Base-by-base conservation (phyloP, 2,888 invertebrate genomes). In the Luffia ferchaultella region DNA sequence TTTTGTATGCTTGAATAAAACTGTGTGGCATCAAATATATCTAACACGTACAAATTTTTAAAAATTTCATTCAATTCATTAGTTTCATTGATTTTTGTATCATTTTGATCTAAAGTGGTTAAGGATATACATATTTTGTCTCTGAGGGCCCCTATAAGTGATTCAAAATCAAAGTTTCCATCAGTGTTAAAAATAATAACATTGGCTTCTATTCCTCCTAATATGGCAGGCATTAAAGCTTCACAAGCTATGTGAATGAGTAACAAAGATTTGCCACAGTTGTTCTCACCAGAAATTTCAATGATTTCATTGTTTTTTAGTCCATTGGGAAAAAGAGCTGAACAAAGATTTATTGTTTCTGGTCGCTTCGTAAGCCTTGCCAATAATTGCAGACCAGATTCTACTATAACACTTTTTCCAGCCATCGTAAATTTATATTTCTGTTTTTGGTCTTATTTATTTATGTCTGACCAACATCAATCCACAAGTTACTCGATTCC, bases 321-420 rank as follows among this genome's bases (percentile, higher is more conserved):
- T 30, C 73, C 74, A 51, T 55, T 54, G 50, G 64, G 58, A 59
- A 89, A 88, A 51, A 89, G 58, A 40, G 54, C 55, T 15, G 76
- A 68, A 46, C 87, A 86, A 58, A 88, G 73, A 19, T 72, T 70
- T 54, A 63, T 58, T 12, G 87, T 57, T 16, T 67, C 68, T 1
- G 76, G 68, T 56, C 79, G 79, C 54, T 69, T 73, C 16, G 65
- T 71, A 30, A 88, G 58, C 61, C 89, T 78, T 44, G 86, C 71
- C 17, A 88, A 61, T 50, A 88, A 65, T 62, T 88, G 88, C n/a
- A 85, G 60, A 42, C 88, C 89, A 16, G 88, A 85, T 73, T 89
- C 89, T 18, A 85, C 65, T 67, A 72, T 78, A 55, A 67, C 70
- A 30, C 30, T 30, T 30, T 30, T 12, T 3, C 5, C 30, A 7